These are phyloP conservation scores for Gymnarchus niloticus DNA, from an alignment of 2,113 vertebrate genomes.

Conservation along the genomic window DNA sequence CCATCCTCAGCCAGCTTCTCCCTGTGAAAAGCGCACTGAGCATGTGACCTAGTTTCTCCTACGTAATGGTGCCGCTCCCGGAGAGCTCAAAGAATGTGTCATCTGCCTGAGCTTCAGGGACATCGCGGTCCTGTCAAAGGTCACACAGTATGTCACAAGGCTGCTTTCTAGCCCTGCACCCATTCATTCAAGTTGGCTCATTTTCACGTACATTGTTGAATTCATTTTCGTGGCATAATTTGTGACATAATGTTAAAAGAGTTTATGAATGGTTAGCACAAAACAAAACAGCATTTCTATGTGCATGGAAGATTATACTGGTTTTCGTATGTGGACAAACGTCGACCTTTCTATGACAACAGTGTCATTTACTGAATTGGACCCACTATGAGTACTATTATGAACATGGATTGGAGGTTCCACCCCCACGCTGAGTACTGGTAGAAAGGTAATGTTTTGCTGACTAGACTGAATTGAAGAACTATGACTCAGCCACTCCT, in stretches of 20 bases:
- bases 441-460: background rate
- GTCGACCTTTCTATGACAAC: no score
- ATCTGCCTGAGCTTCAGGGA: no score
- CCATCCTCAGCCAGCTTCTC: conserved; percentile 29
- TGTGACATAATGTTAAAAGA: background rate
- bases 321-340: background rate
- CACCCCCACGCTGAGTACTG: background rate
- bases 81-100: background rate
- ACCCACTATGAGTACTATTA: no score
- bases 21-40: conserved; percentile 15
- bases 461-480: background rate
- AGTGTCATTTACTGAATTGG: background rate
- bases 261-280: background rate
- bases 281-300: background rate
- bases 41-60: background rate
- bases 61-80: background rate
- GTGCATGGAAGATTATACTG: background rate
- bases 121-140: background rate
- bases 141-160: background rate
- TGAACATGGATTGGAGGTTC: background rate
- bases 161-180: background rate
- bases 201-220: background rate
- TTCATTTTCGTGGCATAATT: background rate
- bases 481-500: background rate
- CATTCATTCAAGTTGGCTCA: background rate